Percentiles rank a stretch among this genome's conserved stretches.
phyloP scores from a whole-genome alignment of 2,113 vertebrate species.

The Holacanthus passer region DNA sequence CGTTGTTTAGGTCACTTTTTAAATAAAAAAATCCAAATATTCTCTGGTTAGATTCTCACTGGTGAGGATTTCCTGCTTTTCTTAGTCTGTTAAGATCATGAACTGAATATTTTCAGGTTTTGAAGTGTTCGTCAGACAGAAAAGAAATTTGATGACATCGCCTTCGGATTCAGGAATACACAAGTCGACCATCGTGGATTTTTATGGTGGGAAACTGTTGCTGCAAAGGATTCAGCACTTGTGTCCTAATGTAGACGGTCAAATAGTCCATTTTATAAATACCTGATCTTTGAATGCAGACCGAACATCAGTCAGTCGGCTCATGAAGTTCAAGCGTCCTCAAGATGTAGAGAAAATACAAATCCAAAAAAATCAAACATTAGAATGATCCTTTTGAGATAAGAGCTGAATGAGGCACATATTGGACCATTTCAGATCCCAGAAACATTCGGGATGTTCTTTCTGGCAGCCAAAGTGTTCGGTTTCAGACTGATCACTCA shows the following conservation, averaged over 20 bases:
- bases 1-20: neutral
- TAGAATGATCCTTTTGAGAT: no score
- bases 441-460: neutral
- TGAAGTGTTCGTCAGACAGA: neutral
- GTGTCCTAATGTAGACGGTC: neutral
- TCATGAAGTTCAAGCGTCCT: neutral
- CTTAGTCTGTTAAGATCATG: neutral
- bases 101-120: neutral
- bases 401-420: neutral
- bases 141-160: neutral
- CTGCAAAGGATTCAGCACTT: neutral
- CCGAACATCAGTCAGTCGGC: neutral
- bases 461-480: slow-evolving; percentile 19
- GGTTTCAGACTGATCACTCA: neutral
- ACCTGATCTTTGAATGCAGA: neutral
- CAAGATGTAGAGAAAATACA: no score
- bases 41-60: neutral
- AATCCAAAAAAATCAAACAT: no score
- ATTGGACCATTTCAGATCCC: neutral
- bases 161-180: no score
- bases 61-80: neutral
- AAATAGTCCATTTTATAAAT: neutral
- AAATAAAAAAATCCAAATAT: neutral
- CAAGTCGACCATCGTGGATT: no score
- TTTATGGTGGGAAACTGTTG: neutral